phyloP scores from a whole-genome alignment of 2,113 vertebrate genomes.

The Xenus cinereus region DNA sequence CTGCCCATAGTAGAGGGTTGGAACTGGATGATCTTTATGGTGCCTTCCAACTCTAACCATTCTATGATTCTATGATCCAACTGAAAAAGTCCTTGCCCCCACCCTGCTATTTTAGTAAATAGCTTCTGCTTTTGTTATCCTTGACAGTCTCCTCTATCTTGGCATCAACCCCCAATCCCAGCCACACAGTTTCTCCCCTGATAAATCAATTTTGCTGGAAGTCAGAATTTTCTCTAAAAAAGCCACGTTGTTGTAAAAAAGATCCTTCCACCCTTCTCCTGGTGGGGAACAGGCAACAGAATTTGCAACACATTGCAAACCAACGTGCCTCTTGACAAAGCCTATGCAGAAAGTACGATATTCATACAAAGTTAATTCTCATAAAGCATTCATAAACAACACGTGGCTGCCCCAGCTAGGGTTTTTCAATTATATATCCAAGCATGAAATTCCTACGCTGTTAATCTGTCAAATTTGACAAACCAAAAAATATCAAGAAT shows the following conservation, averaged over 20 bases:
- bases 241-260: not conserved
- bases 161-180: not conserved
- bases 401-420: not conserved
- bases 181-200: fast-evolving
- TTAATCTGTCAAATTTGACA: not conserved
- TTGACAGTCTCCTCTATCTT: not conserved
- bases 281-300: not conserved
- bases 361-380: not conserved
- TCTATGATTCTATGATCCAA: not conserved
- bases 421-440: not conserved
- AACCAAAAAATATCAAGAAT: not conserved
- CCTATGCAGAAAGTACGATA: not conserved
- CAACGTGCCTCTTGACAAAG: not conserved
- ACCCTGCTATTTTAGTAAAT: not conserved
- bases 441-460: not conserved
- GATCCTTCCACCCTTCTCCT: not conserved
- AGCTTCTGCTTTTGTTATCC: not conserved
- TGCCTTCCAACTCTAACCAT: not conserved
- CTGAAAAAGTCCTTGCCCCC: not conserved
- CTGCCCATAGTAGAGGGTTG: not conserved
- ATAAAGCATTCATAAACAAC: not conserved
- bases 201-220: not conserved
- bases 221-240: not conserved
- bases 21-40: not conserved
- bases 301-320: not conserved